These are phyloP conservation scores for Oscheius sp. DNA, from an alignment of 1,140 invertebrate species.

Conservation along the genomic window DNA sequence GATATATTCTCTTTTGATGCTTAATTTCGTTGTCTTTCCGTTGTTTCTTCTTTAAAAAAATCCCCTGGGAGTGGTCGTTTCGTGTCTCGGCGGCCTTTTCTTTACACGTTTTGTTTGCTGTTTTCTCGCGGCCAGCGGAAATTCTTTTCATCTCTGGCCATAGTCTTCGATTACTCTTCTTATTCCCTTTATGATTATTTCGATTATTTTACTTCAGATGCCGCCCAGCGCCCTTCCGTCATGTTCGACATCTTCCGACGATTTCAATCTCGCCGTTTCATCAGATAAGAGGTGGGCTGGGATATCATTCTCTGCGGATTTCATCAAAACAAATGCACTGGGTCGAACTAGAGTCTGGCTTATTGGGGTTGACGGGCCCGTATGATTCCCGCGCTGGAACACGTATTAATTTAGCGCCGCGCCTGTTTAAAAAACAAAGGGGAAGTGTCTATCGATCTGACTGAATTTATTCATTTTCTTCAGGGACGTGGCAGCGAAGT, in stretches of 20 bases:
- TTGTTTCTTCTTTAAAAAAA: background rate
- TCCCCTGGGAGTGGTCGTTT: background rate
- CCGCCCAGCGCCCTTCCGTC: background rate
- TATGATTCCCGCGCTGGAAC: too few relatives aligned
- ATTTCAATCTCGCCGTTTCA: background rate
- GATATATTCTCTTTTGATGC: too few relatives aligned
- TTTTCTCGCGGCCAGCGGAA: conserved; percentile 1
- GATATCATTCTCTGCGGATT: background rate
- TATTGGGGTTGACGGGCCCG: too few relatives aligned
- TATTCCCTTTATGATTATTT: background rate
- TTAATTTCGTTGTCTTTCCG: background rate
- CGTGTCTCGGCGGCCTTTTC: background rate
- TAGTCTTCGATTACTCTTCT: background rate
- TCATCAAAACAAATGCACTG: too few relatives aligned
- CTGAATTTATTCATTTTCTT: background rate
- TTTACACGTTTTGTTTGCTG: conserved; percentile 10
- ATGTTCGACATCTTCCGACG: background rate
- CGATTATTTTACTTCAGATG: background rate
- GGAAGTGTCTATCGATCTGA: too few relatives aligned
- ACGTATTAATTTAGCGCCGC: too few relatives aligned
- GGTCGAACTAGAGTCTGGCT: too few relatives aligned
- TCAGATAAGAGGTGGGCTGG: background rate
- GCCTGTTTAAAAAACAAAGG: too few relatives aligned
- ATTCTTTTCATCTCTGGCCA: background rate
- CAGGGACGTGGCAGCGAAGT: conserved; percentile 1